Evolutionary conservation across 2,888 invertebrate species (phyloP).

Genomic region (Diaprepes abbreviatus): DNA sequence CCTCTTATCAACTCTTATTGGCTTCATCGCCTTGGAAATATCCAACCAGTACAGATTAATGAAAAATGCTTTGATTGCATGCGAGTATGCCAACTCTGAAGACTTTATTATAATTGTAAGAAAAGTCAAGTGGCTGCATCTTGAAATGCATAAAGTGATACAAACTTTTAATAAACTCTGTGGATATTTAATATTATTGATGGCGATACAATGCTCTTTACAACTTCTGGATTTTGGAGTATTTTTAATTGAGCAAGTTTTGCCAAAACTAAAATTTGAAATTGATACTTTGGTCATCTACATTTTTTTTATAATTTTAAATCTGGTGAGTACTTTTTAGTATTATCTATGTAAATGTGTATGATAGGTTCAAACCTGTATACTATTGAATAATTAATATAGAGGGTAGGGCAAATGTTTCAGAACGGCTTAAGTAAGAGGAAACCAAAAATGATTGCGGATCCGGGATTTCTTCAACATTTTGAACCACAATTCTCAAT

Average conservation of each 20-base stretch:
- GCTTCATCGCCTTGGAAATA: conserved; percentile 36
- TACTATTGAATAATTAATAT: no score
- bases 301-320: conserved; percentile 36
- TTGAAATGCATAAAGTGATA: conserved; percentile 40
- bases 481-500: no score
- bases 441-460: no score
- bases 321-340: conserved; percentile 38
- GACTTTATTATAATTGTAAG: conserved; percentile 31
- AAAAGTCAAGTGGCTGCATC: conserved; percentile 29
- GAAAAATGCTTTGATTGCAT: conserved; percentile 32
- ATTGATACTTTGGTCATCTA: conserved; percentile 37
- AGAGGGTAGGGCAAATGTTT: no score
- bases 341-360: no score
- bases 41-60: conserved; percentile 40
- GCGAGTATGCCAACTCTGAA: conserved; percentile 29
- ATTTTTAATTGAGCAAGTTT: conserved; percentile 39
- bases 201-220: conserved; percentile 44
- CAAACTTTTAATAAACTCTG: conserved; percentile 41
- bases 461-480: no score
- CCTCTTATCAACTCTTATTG: conserved; percentile 39
- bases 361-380: no score
- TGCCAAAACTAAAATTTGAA: conserved; percentile 36
- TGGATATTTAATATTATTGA: conserved; percentile 35
- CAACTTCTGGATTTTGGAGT: conserved; percentile 44
- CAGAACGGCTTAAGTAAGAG: no score